A percentile compares a stretch with the other conserved stretches of the same genome.
phyloP scores from a whole-genome alignment of 1,140 invertebrate genomes.

The Bemisia tabaci region DNA sequence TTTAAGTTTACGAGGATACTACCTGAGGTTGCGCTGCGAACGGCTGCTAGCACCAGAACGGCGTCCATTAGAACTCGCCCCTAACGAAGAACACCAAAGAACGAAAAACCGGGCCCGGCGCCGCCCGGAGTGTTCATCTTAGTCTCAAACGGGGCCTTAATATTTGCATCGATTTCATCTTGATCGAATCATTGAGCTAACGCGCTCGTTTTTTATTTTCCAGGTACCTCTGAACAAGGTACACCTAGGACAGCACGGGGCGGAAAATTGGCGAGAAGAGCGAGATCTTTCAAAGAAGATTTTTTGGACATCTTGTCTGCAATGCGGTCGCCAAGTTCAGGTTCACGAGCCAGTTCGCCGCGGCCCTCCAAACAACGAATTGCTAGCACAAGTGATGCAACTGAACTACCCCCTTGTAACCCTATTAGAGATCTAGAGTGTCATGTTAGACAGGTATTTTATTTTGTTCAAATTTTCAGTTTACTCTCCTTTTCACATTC shows the following conservation, averaged over 20 bases:
- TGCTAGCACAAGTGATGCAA: constrained; percentile 28
- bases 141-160: too few species aligned
- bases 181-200: too few species aligned
- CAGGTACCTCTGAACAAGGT: neutral
- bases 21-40: too few species aligned
- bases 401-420: constrained; percentile 26
- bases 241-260: constrained; percentile 30
- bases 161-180: too few species aligned
- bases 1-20: too few species aligned
- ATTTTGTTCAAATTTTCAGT: constrained; percentile 2
- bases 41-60: too few species aligned
- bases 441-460: constrained; percentile 44
- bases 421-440: constrained; percentile 42
- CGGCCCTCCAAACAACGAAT: constrained; percentile 34
- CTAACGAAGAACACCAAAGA: too few species aligned
- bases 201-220: neutral
- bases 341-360: constrained; percentile 26
- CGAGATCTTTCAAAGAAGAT: constrained; percentile 82
- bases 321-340: constrained; percentile 52
- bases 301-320: constrained; percentile 74
- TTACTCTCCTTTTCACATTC: neutral
- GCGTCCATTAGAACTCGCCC: too few species aligned
- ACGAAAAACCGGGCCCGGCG: too few species aligned
- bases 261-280: constrained; percentile 65
- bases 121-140: too few species aligned